These are phyloP conservation scores for Amphimallon solstitiale DNA, from an alignment of 2,888 invertebrate species.

Conservation along the genomic window DNA sequence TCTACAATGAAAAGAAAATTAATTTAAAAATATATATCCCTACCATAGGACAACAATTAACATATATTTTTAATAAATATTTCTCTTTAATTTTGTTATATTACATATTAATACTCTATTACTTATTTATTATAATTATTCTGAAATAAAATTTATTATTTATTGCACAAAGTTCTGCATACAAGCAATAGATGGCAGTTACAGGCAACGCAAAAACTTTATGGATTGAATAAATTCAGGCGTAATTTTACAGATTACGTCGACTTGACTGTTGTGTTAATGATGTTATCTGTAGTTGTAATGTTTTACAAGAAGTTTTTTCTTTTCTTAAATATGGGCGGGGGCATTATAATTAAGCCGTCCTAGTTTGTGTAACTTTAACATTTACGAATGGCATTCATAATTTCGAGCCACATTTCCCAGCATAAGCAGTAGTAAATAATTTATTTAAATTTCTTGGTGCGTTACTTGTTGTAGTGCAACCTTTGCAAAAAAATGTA, in stretches of 20 bases:
- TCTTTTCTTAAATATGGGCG: conserved; percentile 45
- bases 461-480: conserved; percentile 7
- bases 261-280: not conserved
- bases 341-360: conserved; percentile 40
- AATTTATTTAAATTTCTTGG: not conserved
- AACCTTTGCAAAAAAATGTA: conserved; percentile 31
- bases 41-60: too few relatives aligned
- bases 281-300: conserved; percentile 6
- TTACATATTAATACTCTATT: too few relatives aligned
- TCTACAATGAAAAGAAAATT: too few relatives aligned
- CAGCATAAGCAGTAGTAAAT: not conserved
- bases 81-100: too few relatives aligned
- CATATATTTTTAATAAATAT: too few relatives aligned
- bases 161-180: too few relatives aligned
- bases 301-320: conserved; percentile 7
- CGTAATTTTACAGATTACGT: conserved; percentile 12
- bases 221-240: not conserved
- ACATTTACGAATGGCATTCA: conserved; percentile 17
- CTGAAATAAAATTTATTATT: too few relatives aligned
- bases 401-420: not conserved
- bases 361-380: conserved; percentile 20
- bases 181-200: not conserved
- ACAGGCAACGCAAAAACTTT: not conserved
- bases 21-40: too few relatives aligned
- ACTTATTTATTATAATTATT: too few relatives aligned